These are phyloP conservation scores for Lepidocyrtinus sp. DNA, from an alignment of 2,888 invertebrate species.

Conservation along the genomic window DNA sequence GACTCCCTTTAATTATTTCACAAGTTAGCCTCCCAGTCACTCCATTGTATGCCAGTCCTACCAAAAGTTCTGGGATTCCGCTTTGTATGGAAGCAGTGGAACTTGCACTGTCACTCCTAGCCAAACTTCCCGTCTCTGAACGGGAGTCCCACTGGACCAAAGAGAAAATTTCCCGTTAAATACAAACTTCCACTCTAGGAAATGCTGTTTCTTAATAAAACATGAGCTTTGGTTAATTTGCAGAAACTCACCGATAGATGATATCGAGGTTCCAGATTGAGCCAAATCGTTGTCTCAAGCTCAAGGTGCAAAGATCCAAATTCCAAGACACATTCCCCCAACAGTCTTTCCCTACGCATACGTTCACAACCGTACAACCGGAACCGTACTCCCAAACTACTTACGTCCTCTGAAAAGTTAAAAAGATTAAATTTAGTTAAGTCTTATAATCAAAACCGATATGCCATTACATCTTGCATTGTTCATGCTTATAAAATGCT, in stretches of 20 bases:
- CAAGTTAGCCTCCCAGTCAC: conserved; percentile 94
- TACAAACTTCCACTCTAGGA: not conserved
- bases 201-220: too few relatives aligned
- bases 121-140: conserved; percentile 82
- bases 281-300: conserved; percentile 91
- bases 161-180: not conserved
- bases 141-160: conserved; percentile 73
- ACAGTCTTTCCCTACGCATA: conserved; percentile 91
- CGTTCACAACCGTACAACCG: conserved; percentile 93
- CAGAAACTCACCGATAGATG: conserved; percentile 71
- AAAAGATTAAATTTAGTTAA: not conserved
- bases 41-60: conserved; percentile 93
- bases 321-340: conserved; percentile 92
- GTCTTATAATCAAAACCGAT: not conserved
- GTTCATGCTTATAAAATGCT: not conserved
- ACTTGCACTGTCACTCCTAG: conserved; percentile 93
- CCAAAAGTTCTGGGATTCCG: conserved; percentile 90
- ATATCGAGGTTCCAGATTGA: conserved; percentile 81
- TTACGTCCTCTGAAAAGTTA: conserved; percentile 84
- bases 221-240: too few relatives aligned
- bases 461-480: not conserved
- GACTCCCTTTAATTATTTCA: conserved; percentile 87
- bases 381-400: conserved; percentile 90
- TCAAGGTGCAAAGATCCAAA: conserved; percentile 92
- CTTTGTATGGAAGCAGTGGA: conserved; percentile 87